Evolutionary conservation across 2,888 invertebrate genomes (phyloP), one percentile per base, ranked within the genome.

Genomic region (Lochmaea crataegi): DNA sequence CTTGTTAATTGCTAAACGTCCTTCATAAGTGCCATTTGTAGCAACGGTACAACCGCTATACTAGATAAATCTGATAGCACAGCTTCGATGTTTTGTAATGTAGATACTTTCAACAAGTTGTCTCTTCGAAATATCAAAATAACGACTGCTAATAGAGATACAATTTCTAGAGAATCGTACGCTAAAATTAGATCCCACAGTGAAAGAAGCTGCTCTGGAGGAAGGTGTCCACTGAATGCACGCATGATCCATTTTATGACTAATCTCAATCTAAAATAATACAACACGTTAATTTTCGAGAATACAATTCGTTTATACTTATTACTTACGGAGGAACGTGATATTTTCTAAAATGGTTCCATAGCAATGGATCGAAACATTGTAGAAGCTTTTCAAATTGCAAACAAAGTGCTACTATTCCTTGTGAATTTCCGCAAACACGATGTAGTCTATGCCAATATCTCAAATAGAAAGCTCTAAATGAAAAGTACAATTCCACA

Each of bases 211-310:
- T 98, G 97, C 83, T 97, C 96, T 0, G 96, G 96, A 0, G 96
- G 94, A 64, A 98, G 88, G 83, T 96, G 96, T 0, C 98, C 98
- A 81, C 97, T 97, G 86, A 98, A 98, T 1, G 96, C 98, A 77
- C 97, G 89, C 93, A 98, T 97, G 61, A 98, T 87, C 98, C 98
- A 98, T 86, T 98, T 97, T 85, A 98, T 97, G 1, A 96, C 96
- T 38, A 98, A 92, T 82, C 94, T 91, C 68, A 98, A 90, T 2
- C 97, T 98, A 81, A 70, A 81, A 80, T 38, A 6, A 38, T 38
- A 7, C 7, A 9, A 38, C 12, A 63, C 16, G 26, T 63, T 14
- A 63, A 16, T 65, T 58, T 2, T 22, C 26, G 10, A 7, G 12
- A 69, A 16, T 53, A n/a, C 22, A 48, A 32, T 26, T 53, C n/a